Conservation (phyloP, 2,888 invertebrate species). For the Clepsis dumicolana region DNA sequence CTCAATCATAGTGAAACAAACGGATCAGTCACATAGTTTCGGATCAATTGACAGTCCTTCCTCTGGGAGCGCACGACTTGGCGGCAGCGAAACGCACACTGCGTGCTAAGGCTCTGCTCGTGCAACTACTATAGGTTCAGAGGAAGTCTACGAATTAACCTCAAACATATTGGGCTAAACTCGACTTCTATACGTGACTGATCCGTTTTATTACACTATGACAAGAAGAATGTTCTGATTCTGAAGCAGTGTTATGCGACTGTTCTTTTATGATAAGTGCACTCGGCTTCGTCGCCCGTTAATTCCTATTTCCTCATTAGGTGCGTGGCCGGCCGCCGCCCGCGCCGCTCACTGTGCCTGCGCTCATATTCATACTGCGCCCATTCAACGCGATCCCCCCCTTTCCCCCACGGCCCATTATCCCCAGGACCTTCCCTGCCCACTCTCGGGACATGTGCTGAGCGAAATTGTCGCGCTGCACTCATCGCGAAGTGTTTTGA, state of each 20-base stretch:
- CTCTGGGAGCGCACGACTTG: too few species aligned
- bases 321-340: slow-evolving; percentile 62
- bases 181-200: too few species aligned
- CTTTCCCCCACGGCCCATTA: slow-evolving; percentile 51
- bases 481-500: slow-evolving; percentile 78
- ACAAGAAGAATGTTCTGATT: slow-evolving; percentile 4
- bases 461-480: slow-evolving; percentile 74
- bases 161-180: too few species aligned
- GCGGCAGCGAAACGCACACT: too few species aligned
- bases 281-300: slow-evolving; percentile 76
- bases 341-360: slow-evolving; percentile 50
- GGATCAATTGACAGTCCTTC: too few species aligned
- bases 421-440: slow-evolving; percentile 59
- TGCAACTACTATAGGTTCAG: too few species aligned
- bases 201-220: slow-evolving; percentile 36
- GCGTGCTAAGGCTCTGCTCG: too few species aligned
- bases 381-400: slow-evolving; percentile 67
- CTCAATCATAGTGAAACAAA: too few species aligned
- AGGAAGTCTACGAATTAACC: too few species aligned
- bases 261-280: slow-evolving; percentile 59
- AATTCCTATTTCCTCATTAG: slow-evolving; percentile 86
- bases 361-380: slow-evolving; percentile 53
- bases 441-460: slow-evolving; percentile 58
- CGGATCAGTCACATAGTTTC: too few species aligned
- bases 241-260: slow-evolving; percentile 34